phyloP scores from a whole-genome alignment of 2,888 invertebrate genomes.

The Oxyteleia sp. region DNA sequence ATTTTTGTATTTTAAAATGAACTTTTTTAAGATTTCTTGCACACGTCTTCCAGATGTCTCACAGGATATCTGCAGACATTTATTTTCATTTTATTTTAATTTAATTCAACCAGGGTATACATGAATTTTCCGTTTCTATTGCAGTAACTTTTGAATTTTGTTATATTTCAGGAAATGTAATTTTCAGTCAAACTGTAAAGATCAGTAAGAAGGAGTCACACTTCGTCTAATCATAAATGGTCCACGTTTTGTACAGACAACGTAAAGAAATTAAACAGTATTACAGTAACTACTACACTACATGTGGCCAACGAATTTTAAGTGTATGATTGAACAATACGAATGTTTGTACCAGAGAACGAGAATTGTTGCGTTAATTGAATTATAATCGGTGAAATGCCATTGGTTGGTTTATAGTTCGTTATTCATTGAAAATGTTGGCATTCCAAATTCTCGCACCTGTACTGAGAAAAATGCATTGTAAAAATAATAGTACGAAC shows the following conservation, averaged over 20 bases:
- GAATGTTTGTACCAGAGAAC: constrained; percentile 52
- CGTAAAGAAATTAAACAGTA: constrained; percentile 42
- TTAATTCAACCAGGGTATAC: too few relatives aligned
- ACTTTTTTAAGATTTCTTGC: too few relatives aligned
- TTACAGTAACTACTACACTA: constrained; percentile 41
- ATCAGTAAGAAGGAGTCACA: too few relatives aligned
- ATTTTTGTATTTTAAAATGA: too few relatives aligned
- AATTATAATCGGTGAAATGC: constrained; percentile 1
- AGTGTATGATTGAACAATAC: constrained; percentile 43
- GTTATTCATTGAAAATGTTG: constrained; percentile 30
- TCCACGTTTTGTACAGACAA: constrained; percentile 45
- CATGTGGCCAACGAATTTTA: constrained; percentile 43
- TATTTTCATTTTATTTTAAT: too few relatives aligned
- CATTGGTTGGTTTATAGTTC: constrained; percentile 6
- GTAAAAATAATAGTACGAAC: constrained; percentile 14
- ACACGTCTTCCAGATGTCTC: too few relatives aligned
- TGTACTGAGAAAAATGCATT: too few relatives aligned
- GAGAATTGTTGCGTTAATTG: constrained; percentile 31
- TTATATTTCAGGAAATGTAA: neutral
- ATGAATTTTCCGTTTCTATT: too few relatives aligned
- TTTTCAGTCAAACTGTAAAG: too few relatives aligned
- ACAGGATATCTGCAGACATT: too few relatives aligned
- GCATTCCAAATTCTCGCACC: constrained; percentile 2
- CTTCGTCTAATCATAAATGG: constrained; percentile 58
- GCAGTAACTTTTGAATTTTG: neutral